phyloP scores from a whole-genome alignment of 1,140 invertebrate genomes.

The Hycleus cichorii region DNA sequence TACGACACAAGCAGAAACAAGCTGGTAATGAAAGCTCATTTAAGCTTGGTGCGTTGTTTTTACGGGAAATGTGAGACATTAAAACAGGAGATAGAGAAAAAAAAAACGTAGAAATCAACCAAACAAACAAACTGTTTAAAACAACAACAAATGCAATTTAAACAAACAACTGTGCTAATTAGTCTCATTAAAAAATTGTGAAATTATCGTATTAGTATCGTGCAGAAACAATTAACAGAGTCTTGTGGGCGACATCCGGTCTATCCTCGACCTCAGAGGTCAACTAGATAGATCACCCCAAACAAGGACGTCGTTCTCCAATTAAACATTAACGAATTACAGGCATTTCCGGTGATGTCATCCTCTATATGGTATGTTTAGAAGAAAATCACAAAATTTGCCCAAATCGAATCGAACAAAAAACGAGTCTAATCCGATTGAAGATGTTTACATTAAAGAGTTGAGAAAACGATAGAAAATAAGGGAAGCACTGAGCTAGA shows the following conservation, averaged over 20 bases:
- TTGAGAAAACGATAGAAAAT: too few relatives aligned
- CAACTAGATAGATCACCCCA: background rate
- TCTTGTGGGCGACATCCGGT: conserved; percentile 13
- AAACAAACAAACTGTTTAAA: too few relatives aligned
- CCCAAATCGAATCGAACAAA: too few relatives aligned
- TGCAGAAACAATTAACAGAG: conserved; percentile 7
- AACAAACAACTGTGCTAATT: conserved; percentile 5
- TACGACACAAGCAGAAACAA: too few relatives aligned
- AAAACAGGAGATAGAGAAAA: background rate
- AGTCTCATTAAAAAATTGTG: background rate
- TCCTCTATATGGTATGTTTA: background rate
- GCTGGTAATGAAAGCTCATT: too few relatives aligned
- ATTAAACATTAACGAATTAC: background rate
- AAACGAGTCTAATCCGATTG: too few relatives aligned
- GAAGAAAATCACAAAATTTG: too few relatives aligned
- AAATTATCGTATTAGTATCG: conserved; percentile 6
- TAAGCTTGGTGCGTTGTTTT: too few relatives aligned
- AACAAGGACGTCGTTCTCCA: too few relatives aligned
- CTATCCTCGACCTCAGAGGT: conserved; percentile 7
- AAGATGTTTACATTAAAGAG: too few relatives aligned
- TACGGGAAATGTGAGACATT: background rate
- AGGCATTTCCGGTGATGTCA: conserved; percentile 12
- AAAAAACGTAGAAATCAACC: background rate
- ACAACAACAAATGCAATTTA: conserved; percentile 4
- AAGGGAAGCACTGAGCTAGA: too few relatives aligned